Conservation (phyloP, 2,797 vertebrate genomes). For the Chrysocyon brachyurus region DNA sequence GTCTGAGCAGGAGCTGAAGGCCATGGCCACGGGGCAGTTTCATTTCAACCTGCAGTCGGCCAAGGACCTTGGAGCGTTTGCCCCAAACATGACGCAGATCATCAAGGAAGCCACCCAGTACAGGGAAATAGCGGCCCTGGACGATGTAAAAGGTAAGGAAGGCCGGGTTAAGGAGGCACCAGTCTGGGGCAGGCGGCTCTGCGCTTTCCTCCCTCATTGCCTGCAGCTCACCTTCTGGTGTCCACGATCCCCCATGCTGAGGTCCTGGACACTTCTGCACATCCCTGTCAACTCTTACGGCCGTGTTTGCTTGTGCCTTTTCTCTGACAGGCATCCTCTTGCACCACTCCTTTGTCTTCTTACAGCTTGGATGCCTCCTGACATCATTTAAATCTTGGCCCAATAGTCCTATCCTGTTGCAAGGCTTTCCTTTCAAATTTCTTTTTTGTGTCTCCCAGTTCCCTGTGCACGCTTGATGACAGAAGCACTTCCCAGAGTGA, state of each 20-base stretch:
- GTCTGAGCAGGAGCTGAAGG: constrained; percentile 74
- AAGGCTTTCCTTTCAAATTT: neutral
- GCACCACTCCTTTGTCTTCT: neutral
- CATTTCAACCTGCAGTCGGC: constrained; percentile 61
- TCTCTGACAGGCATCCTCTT: neutral
- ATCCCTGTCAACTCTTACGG: neutral
- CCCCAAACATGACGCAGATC: constrained; percentile 52
- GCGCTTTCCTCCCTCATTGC: neutral
- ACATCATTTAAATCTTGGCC: neutral
- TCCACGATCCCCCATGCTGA: neutral
- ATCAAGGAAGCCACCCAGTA: constrained; percentile 56
- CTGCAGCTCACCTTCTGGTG: neutral
- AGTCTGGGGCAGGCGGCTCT: neutral
- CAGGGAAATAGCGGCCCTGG: neutral
- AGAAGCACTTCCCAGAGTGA: neutral
- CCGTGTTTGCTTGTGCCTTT: neutral
- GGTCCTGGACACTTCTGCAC: neutral
- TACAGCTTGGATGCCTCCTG: neutral
- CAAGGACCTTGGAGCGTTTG: constrained; percentile 74
- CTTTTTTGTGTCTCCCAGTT: neutral
- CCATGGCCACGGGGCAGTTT: constrained; percentile 81
- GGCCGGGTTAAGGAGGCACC: neutral
- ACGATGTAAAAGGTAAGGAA: constrained; percentile 38
- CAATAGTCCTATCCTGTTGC: neutral
- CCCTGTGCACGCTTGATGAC: neutral